Conservation (phyloP, 2,888 invertebrate genomes). For the Drosophila kanekoi region DNA sequence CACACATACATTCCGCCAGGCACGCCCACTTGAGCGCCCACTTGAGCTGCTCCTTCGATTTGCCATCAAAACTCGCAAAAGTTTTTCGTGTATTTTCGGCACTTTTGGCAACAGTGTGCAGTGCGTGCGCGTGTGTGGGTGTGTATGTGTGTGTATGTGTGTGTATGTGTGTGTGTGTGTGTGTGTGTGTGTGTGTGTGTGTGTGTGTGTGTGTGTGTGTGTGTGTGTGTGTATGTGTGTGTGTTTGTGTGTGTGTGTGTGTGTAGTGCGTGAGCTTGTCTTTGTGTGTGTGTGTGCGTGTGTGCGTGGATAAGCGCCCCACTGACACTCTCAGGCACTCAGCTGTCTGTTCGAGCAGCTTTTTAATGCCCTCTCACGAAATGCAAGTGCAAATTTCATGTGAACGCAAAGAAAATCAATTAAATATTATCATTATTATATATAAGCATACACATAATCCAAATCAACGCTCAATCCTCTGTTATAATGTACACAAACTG, state of each 20-base stretch:
- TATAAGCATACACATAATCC: neutral
- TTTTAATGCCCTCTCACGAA: conserved; percentile 19
- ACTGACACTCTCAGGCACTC: conserved; percentile 19
- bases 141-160: conserved; percentile 16
- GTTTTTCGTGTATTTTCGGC: conserved; percentile 28
- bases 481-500: no score
- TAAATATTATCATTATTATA: neutral
- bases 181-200: conserved; percentile 14
- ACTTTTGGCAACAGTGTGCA: conserved; percentile 24
- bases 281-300: conserved; percentile 3
- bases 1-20: conserved; percentile 22
- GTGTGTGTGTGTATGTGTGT: conserved; percentile 17
- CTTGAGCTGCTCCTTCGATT: conserved; percentile 67
- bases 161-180: conserved; percentile 17
- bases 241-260: conserved; percentile 14
- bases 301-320: conserved; percentile 29
- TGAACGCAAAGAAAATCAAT: neutral
- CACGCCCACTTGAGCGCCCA: conserved; percentile 39
- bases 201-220: conserved; percentile 18
- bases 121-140: conserved; percentile 11
- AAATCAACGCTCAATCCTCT: no score
- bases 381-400: neutral
- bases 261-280: conserved; percentile 20
- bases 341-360: conserved; percentile 8
- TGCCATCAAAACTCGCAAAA: conserved; percentile 67